These are phyloP conservation scores for Arrhopalites spinosus DNA, from an alignment of 2,888 invertebrate species.

Conservation along the genomic window DNA sequence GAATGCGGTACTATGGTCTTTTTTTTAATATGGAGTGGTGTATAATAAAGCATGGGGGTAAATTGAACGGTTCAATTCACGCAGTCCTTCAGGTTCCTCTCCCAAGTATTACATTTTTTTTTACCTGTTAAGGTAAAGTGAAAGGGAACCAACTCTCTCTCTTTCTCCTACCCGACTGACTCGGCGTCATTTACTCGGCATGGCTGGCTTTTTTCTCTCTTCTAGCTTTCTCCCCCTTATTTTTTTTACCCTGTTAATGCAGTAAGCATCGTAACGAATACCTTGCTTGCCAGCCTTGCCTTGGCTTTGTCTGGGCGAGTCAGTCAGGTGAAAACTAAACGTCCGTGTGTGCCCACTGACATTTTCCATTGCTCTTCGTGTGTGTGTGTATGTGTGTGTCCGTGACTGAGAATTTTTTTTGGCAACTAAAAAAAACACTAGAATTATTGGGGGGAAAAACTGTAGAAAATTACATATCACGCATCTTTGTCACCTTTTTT, in stretches of 20 bases:
- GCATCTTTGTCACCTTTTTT: background rate
- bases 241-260: background rate
- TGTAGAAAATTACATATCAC: background rate
- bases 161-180: background rate
- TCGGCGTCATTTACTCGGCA: background rate
- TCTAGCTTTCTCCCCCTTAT: background rate
- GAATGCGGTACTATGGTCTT: no score
- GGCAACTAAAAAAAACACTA: background rate
- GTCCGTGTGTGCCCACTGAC: constrained; percentile 35
- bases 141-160: no score
- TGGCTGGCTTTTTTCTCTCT: background rate
- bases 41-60: background rate
- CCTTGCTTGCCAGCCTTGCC: background rate
- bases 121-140: no score
- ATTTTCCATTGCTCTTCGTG: constrained; percentile 25
- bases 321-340: constrained; percentile 44
- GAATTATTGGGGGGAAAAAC: background rate
- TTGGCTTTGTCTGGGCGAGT: constrained; percentile 27
- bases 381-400: background rate
- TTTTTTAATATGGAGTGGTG: background rate
- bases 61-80: background rate
- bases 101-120: no score
- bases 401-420: background rate
- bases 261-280: background rate
- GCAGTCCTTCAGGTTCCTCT: background rate